These are phyloP conservation scores for Tinamus guttatus DNA, from an alignment of 2,113 vertebrate genomes.

Conservation along the genomic window DNA sequence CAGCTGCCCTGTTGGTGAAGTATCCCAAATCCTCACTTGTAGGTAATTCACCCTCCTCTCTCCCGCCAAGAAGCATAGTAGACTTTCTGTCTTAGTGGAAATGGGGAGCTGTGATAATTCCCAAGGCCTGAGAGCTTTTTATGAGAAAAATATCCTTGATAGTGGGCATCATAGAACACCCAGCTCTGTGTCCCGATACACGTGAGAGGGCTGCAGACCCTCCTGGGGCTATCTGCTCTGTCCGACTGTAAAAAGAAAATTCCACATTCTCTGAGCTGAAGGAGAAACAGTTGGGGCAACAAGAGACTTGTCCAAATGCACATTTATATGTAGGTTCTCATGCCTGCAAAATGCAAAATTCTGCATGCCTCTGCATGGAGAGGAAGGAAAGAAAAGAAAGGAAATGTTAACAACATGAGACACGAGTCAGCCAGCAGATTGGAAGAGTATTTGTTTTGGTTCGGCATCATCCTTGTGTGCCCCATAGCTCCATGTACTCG, in stretches of 20 bases:
- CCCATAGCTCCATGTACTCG: neutral
- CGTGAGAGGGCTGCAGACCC: neutral
- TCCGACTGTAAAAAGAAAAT: neutral
- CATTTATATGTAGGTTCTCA: neutral
- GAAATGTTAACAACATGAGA: neutral
- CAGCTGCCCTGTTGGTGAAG: neutral
- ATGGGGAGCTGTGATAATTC: neutral
- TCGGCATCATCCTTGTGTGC: neutral
- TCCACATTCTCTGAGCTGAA: neutral
- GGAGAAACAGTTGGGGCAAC: neutral
- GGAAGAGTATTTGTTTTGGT: neutral
- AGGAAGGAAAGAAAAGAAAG: too few species aligned
- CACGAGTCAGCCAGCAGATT: neutral
- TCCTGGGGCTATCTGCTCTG: neutral
- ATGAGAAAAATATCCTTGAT: too few species aligned
- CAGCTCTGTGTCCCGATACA: neutral
- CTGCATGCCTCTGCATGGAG: too few species aligned
- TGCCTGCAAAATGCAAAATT: neutral
- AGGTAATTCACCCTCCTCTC: neutral
- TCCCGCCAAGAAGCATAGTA: fast-evolving
- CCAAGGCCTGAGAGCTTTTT: neutral
- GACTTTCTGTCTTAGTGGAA: neutral
- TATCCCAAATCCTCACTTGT: neutral
- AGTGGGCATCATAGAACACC: too few species aligned
- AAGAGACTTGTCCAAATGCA: neutral